Percentiles rank a stretch among this genome's conserved stretches.
Evolutionary conservation across 2,888 invertebrate species (phyloP).

Genomic region (Microctonus brassicae): DNA sequence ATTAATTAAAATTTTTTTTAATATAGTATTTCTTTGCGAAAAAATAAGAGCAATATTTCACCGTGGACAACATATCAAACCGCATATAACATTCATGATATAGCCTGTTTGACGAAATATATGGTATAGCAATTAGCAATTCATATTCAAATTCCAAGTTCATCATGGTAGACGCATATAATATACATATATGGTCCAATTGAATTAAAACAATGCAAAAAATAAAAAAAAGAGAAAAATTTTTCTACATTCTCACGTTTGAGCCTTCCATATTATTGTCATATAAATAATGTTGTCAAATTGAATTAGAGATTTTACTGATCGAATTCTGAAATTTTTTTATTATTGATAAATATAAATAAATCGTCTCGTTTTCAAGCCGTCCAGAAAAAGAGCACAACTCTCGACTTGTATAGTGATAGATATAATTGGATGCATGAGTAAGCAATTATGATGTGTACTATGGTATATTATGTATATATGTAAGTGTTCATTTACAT

Average conservation of each 20-base stretch:
- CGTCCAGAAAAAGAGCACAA: conserved; percentile 34
- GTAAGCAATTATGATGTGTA: not conserved
- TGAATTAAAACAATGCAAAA: not conserved
- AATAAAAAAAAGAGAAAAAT: no score
- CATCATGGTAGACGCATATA: not conserved
- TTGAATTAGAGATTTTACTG: not conserved
- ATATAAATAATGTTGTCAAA: not conserved
- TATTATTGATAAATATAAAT: conserved; percentile 7
- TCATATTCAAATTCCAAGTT: not conserved
- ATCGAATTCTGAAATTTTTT: not conserved
- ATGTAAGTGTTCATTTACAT: not conserved
- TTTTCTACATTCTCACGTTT: not conserved
- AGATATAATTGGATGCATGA: conserved; percentile 6
- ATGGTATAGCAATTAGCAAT: not conserved
- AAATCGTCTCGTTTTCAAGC: conserved; percentile 37
- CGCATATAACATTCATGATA: not conserved
- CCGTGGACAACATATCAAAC: conserved; percentile 6
- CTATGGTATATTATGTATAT: no score
- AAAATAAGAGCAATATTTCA: not conserved
- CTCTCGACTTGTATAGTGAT: conserved; percentile 28
- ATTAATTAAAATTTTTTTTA: not conserved
- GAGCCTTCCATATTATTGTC: not conserved
- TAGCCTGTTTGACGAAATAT: not conserved
- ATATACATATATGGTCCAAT: not conserved
- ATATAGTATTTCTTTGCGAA: not conserved